Conservation (phyloP, 2,113 vertebrate species). For the Rafetus swinhoei region DNA sequence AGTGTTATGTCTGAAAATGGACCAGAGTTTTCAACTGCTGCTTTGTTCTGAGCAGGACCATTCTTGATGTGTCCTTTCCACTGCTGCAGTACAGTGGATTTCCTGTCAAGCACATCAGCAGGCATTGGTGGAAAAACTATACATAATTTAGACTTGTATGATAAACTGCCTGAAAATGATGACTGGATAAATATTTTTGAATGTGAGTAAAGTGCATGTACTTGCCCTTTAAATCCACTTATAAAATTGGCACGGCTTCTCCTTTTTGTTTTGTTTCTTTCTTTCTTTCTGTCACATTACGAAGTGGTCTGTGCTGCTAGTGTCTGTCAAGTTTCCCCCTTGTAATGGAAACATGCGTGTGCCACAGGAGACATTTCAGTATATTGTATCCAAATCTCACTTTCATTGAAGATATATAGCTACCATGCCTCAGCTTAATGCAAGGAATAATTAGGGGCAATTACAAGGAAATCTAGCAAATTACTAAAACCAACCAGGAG, state of each 20-base stretch:
- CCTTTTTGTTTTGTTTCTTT: not conserved
- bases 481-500: slow-evolving; percentile 47
- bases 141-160: not conserved
- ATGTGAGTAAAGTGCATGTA: not conserved
- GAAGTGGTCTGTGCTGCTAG: slow-evolving; percentile 9
- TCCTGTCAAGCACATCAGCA: not conserved
- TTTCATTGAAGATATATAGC: slow-evolving; percentile 63
- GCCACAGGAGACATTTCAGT: slow-evolving; percentile 21
- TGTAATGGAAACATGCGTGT: slow-evolving; percentile 35
- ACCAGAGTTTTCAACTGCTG: not conserved
- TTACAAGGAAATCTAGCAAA: slow-evolving; percentile 70
- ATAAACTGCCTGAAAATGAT: slow-evolving; percentile 2
- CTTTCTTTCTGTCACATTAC: slow-evolving; percentile 8
- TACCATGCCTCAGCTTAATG: slow-evolving; percentile 51
- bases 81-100: not conserved
- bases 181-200: not conserved
- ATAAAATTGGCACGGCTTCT: not conserved
- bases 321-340: not conserved
- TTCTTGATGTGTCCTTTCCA: not conserved
- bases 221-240: slow-evolving; percentile 3
- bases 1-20: not conserved
- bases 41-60: not conserved
- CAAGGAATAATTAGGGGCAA: slow-evolving; percentile 64
- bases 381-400: slow-evolving; percentile 66
- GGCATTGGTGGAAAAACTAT: not conserved